Conservation (phyloP, 1,140 invertebrate genomes). For the Eueides isabella region DNA sequence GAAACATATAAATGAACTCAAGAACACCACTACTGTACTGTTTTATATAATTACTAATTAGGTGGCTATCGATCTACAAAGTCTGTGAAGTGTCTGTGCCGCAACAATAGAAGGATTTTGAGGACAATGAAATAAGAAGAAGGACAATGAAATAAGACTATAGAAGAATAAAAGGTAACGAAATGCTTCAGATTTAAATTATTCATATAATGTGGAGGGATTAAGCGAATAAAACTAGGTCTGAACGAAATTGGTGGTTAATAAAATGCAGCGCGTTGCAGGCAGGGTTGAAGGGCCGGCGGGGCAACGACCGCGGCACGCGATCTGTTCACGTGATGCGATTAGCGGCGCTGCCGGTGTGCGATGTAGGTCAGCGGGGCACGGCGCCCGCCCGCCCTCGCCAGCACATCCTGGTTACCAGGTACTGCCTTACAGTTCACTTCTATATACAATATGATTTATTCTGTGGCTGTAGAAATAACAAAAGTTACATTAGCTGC, state of each 20-base stretch:
- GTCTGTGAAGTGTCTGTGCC: no score
- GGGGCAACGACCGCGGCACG: constrained; percentile 64
- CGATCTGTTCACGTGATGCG: constrained; percentile 65
- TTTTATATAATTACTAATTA: no score
- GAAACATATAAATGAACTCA: no score
- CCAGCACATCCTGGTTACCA: constrained; percentile 14
- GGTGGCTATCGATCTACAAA: no score
- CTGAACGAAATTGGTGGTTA: constrained; percentile 1
- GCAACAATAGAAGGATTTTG: no score
- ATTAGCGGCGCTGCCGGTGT: constrained; percentile 45
- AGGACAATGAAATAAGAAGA: no score
- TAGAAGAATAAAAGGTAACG: background rate
- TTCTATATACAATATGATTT: background rate
- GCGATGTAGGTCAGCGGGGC: constrained; percentile 66
- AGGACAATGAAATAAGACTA: no score
- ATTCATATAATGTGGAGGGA: background rate
- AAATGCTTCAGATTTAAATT: background rate
- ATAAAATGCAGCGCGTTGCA: constrained; percentile 4
- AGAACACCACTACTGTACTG: no score
- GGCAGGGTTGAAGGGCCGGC: constrained; percentile 46
- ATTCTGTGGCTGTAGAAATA: no score
- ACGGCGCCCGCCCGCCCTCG: constrained; percentile 31
- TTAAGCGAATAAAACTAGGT: background rate
- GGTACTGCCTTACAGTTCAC: constrained; percentile 14
- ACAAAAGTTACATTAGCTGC: no score